Evolutionary conservation across 2,797 vertebrate genomes (phyloP), one percentile per base, ranked within the genome.

Genomic region (Mico argentatus): DNA sequence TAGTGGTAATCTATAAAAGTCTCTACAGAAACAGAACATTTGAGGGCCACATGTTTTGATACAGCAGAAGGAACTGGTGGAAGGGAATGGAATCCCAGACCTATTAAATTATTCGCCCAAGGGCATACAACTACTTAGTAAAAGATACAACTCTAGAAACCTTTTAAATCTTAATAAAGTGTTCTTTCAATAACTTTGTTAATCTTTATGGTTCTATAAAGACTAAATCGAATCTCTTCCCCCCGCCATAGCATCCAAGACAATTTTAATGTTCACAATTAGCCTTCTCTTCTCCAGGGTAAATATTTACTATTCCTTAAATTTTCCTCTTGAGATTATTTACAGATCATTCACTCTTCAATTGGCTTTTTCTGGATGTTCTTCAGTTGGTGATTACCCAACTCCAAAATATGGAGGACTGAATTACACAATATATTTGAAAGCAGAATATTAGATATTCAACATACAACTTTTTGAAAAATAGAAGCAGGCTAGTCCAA

Each of bases 231-330:
- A 87, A 81, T 72, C 13, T 12, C 2, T 44, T 82, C 73, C 87
- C 87, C 5, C 15, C 1, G 1, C 10, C 7, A 20, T 48, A 24
- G 8, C 5, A 59, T 48, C 36, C 48, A 88, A 85, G 22, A 48
- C 13, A 67, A 61, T 81, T 88, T 87, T 76, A 85, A 67, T 90
- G 4, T 33, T 91, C n/a, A 39, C 2, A 46, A 67, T 13, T 57
- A 41, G 14, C 41, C 19, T 30, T 88, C 5, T 84, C 27, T 82
- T 85, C 17, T 90, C 50, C 30, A 55, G 2, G 36, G 14, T 50
- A 90, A 88, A 88, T 91, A 85, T 95, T 96, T 90, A 30, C 5
- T 70, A 24, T 81, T 82, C 84, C 76, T 41, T 77, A 96, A 52
- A 61, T 84, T 76, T 92, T 79, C 36, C 15, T 48, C 12, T 90